Evolutionary conservation across 2,113 vertebrate species (phyloP).

Genomic region (Caracal caracal): DNA sequence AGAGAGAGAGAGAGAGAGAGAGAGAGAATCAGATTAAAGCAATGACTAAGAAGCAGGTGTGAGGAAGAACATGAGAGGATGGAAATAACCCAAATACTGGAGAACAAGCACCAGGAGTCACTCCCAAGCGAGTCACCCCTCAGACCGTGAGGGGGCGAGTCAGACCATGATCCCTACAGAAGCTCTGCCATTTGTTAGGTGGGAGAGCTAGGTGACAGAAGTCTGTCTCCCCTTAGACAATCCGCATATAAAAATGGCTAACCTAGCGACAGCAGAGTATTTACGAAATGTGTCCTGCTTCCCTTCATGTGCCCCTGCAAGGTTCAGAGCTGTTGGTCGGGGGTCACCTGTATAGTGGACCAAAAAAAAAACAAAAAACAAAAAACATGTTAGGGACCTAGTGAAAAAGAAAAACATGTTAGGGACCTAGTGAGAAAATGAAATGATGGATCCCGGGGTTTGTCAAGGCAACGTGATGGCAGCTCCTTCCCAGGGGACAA

Average conservation of each 20-base stretch:
- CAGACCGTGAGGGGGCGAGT: neutral
- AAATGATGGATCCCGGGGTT: neutral
- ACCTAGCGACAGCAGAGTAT: neutral
- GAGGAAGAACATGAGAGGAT: neutral
- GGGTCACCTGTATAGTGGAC: neutral
- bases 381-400: neutral
- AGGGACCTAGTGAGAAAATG: neutral
- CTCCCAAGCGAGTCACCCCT: neutral
- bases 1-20: neutral
- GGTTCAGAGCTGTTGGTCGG: neutral
- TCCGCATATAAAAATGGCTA: neutral
- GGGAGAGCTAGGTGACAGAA: neutral
- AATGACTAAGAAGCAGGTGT: neutral
- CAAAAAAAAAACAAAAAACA: neutral
- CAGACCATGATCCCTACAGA: neutral
- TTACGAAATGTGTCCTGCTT: neutral
- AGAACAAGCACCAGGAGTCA: neutral
- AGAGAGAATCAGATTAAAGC: neutral
- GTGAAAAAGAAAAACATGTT: neutral
- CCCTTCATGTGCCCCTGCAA: neutral
- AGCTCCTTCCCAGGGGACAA: neutral
- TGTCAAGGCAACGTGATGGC: neutral
- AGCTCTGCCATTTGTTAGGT: neutral
- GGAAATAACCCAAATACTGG: conserved; percentile 10
- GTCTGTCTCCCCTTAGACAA: neutral